Evolutionary conservation across 2,113 vertebrate species (phyloP), one percentile per base, ranked within the genome.

Genomic region (Anseranas semipalmata): DNA sequence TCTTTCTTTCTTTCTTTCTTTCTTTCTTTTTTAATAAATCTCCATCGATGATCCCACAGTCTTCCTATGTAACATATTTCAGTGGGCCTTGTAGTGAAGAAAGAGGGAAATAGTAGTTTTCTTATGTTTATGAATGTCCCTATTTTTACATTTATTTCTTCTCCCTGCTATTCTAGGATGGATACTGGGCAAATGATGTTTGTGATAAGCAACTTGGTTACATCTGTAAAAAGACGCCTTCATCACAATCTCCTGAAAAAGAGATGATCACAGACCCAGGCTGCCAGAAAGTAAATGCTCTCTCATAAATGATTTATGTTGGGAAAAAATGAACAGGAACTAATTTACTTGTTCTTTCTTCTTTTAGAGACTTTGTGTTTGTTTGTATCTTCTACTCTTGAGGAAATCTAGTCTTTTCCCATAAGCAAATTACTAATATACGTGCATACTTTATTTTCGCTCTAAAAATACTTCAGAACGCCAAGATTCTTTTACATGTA

Each of bases 141-240:
- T 63, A 78, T 17, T 46, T 71, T 65, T 12, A 84, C 13, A 55
- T 65, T 90, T 2, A 0, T 65, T 85, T 65, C 25, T 75, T 90
- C 24, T 73, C 19, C 15, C 9, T 96, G 30, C 27, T 86, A 3
- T 63, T 83, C 33, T 83, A 99, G 99, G 98, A 98, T 63, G 99
- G 98, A 21, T 98, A 96, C 56, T 99, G 99, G 99, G 97, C 98
- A n/a, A 99, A 98, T 81, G 89, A 98, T 59, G 79, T 97, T 82
- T 99, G 99, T 88, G 98, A 99, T 87, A 98, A 95, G 55, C 79
- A 97, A 17, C 95, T 95, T 76, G 98, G 98, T 22, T 99, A 99
- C 84, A 97, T 99, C 65, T 99, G 99, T 93, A 99, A 99, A 97
- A 99, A 98, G 94, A 98, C 98, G 63, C 97, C 98, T 30, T 98